Evolutionary conservation across 2,113 vertebrate species (phyloP).

Genomic region (Aphyosemion australe): DNA sequence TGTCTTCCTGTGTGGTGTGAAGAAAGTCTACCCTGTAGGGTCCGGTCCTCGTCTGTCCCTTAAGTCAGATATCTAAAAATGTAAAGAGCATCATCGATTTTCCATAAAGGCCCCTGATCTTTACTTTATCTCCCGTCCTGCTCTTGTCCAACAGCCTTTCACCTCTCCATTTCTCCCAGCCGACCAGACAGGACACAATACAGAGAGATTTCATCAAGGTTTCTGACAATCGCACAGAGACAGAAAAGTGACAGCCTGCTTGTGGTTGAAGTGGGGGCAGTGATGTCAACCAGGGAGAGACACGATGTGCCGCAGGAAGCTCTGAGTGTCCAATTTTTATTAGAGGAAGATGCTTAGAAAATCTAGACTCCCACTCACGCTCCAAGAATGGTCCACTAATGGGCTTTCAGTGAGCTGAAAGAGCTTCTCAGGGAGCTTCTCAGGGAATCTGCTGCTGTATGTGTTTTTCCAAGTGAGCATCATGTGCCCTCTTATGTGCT

Average conservation of each 20-base stretch:
- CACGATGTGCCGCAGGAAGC: constrained; percentile 15
- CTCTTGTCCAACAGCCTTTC: constrained; percentile 32
- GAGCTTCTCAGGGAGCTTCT: constrained; percentile 50
- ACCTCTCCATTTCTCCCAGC: constrained; percentile 20
- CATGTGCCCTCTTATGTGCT: constrained; percentile 3
- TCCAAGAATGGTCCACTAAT: constrained; percentile 54
- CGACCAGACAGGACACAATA: constrained; percentile 26
- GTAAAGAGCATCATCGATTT: constrained; percentile 62
- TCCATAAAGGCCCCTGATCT: constrained; percentile 48
- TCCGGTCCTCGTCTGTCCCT: constrained; percentile 15
- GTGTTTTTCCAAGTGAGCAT: constrained; percentile 19
- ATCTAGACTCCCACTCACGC: constrained; percentile 64
- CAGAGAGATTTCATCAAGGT: constrained; percentile 14
- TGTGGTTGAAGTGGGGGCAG: constrained; percentile 16
- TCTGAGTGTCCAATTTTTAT: constrained; percentile 38
- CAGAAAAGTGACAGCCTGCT: background rate
- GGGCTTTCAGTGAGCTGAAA: constrained; percentile 56
- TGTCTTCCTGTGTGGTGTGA: constrained; percentile 33
- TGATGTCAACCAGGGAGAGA: constrained; percentile 29
- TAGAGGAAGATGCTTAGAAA: constrained; percentile 38
- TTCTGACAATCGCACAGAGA: constrained; percentile 30
- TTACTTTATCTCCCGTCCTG: constrained; percentile 6
- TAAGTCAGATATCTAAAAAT: constrained; percentile 30
- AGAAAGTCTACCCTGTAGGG: constrained; percentile 23
- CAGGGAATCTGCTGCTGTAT: constrained; percentile 37